phyloP scores from a whole-genome alignment of 2,113 vertebrate species.

The Gracilinanus agilis region DNA sequence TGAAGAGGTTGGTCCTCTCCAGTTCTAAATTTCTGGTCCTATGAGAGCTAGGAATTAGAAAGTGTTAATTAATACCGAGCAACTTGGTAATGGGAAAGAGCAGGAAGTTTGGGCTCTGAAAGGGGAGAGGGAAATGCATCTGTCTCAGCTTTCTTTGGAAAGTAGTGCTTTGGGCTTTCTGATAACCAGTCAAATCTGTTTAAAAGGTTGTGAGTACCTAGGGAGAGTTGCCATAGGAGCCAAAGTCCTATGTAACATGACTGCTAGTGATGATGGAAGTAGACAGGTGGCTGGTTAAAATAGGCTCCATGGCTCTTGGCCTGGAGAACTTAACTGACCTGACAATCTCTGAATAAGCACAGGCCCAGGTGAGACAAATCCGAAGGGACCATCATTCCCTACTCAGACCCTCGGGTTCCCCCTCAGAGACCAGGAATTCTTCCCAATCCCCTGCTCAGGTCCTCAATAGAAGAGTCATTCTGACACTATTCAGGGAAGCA shows the following conservation, averaged over 20 bases:
- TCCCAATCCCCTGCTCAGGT: background rate
- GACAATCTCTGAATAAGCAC: constrained; percentile 55
- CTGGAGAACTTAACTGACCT: constrained; percentile 79
- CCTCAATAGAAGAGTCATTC: background rate
- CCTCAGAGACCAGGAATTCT: constrained; percentile 36
- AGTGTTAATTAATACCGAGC: background rate
- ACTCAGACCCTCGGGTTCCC: background rate
- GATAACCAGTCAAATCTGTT: background rate
- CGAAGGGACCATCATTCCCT: constrained; percentile 38
- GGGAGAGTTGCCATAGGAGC: constrained; percentile 44
- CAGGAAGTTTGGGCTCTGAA: constrained; percentile 10
- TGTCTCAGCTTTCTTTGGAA: constrained; percentile 35
- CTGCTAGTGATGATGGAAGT: constrained; percentile 62
- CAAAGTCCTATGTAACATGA: constrained; percentile 69
- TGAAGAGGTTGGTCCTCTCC: constrained; percentile 5
- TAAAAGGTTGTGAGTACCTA: constrained; percentile 53
- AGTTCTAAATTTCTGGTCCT: background rate
- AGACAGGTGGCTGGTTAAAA: constrained; percentile 81
- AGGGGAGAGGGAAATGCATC: background rate
- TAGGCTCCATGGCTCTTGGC: constrained; percentile 66
- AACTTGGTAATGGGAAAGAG: constrained; percentile 1
- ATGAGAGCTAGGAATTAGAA: constrained; percentile 15
- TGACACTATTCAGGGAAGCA: background rate
- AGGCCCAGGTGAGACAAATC: background rate
- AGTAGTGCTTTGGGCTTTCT: constrained; percentile 17